A percentile compares a stretch with the other conserved stretches of the same genome.
Evolutionary conservation across 2,888 invertebrate species (phyloP).

Genomic region (Apocheima hispidaria): DNA sequence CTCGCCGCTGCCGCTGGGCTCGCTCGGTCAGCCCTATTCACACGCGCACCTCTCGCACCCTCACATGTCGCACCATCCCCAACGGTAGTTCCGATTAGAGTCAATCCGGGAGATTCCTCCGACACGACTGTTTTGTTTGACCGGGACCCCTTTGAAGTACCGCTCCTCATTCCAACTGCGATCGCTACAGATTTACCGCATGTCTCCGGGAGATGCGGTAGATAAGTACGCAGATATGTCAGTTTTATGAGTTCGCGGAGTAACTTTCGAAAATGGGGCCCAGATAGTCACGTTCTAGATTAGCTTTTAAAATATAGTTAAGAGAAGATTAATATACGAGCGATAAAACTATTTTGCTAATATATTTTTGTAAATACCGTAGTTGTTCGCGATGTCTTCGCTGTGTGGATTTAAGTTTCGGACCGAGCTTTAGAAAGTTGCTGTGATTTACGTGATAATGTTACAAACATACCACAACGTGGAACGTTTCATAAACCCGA

Average conservation of each 20-base stretch:
- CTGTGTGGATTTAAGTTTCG: constrained; percentile 66
- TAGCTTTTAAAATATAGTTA: constrained; percentile 66
- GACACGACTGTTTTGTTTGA: constrained; percentile 35
- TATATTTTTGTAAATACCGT: constrained; percentile 76
- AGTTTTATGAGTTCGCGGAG: constrained; percentile 30
- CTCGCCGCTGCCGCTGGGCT: constrained; percentile 89
- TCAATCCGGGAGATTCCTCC: constrained; percentile 28
- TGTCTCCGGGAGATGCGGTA: constrained; percentile 43
- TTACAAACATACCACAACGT: constrained; percentile 54
- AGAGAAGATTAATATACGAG: constrained; percentile 72
- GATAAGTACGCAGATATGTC: constrained; percentile 26
- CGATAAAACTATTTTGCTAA: constrained; percentile 73
- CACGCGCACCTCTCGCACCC: constrained; percentile 87
- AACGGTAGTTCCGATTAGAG: constrained; percentile 88
- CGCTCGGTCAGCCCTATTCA: constrained; percentile 81
- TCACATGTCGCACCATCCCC: constrained; percentile 92
- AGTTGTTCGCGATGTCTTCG: constrained; percentile 57
- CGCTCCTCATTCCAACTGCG: constrained; percentile 6
- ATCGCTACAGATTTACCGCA: constrained; percentile 8
- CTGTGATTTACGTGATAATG: constrained; percentile 58
- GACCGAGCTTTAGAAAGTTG: constrained; percentile 54
- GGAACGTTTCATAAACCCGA: constrained; percentile 53
- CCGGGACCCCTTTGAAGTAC: constrained; percentile 20
- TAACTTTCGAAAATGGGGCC: constrained; percentile 57
- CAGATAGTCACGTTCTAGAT: constrained; percentile 76